Conservation (phyloP, 1,140 invertebrate genomes). For the Eumaeus atala region DNA sequence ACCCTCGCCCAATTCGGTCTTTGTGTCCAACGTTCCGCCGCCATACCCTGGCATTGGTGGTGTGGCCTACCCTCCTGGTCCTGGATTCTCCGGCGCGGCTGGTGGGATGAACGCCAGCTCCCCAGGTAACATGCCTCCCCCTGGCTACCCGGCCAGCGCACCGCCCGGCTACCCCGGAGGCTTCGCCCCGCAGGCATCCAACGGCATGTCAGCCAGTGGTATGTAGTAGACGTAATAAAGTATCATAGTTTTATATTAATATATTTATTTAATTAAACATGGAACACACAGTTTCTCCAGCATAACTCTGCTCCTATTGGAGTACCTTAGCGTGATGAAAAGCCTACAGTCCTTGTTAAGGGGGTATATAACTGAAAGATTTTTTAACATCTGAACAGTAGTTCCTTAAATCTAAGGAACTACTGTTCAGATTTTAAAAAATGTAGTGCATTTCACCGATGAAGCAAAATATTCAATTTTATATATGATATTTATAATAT, state of each 20-base stretch:
- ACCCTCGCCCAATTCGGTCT: constrained; percentile 88
- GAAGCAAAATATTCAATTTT: too few species aligned
- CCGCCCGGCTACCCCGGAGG: constrained; percentile 15
- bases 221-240: constrained; percentile 15
- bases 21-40: constrained; percentile 93
- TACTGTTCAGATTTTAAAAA: too few species aligned
- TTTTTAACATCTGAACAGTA: too few species aligned
- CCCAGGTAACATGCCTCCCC: constrained; percentile 22
- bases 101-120: constrained; percentile 25
- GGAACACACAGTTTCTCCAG: too few species aligned
- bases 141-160: constrained; percentile 37
- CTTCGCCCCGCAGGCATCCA: background rate
- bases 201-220: constrained; percentile 43
- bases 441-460: too few species aligned
- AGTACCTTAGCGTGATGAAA: too few species aligned
- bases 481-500: too few species aligned
- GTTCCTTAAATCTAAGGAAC: too few species aligned
- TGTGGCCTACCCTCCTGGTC: constrained; percentile 53
- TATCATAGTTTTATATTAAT: background rate
- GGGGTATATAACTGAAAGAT: too few species aligned
- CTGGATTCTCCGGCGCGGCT: constrained; percentile 37
- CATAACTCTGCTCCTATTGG: too few species aligned
- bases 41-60: constrained; percentile 91
- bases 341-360: too few species aligned
- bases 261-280: too few species aligned